A percentile compares a stretch with the other conserved stretches of the same genome.
These are phyloP conservation scores for Scophthalmus maximus DNA, from an alignment of 2,113 vertebrate species.

Conservation along the genomic window DNA sequence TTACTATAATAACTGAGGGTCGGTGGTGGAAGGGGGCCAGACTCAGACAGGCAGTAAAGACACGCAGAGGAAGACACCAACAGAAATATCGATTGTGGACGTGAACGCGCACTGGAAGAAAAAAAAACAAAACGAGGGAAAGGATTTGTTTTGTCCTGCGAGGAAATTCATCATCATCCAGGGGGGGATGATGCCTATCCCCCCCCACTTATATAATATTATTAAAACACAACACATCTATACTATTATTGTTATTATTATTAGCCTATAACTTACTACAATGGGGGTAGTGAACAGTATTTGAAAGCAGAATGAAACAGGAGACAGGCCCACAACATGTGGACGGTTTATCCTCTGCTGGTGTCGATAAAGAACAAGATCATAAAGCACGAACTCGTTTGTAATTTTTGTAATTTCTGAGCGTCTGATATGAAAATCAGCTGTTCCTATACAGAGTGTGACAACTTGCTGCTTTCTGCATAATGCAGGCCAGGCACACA, in stretches of 20 bases:
- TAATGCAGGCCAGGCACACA: slow-evolving; percentile 20
- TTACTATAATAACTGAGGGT: neutral
- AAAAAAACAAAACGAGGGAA: slow-evolving; percentile 52
- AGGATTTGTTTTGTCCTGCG: slow-evolving; percentile 58
- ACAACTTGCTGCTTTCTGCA: slow-evolving; percentile 19
- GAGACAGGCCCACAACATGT: no score
- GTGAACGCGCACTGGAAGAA: slow-evolving; percentile 53
- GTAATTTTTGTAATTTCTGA: no score
- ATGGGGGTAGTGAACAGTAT: no score
- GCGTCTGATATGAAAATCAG: slow-evolving; percentile 13
- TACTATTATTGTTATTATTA: neutral
- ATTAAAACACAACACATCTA: neutral
- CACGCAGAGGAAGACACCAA: slow-evolving; percentile 21
- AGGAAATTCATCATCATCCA: slow-evolving; percentile 59
- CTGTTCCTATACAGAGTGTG: slow-evolving; percentile 12
- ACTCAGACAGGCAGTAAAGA: slow-evolving; percentile 1
- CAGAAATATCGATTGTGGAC: slow-evolving; percentile 74
- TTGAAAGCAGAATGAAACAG: neutral
- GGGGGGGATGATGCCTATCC: no score
- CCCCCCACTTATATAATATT: neutral
- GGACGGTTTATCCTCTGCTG: neutral
- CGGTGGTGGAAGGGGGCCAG: neutral
- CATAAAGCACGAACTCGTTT: no score
- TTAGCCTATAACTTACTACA: neutral
- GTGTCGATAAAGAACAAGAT: no score